Percentiles rank a stretch among this genome's conserved stretches.
phyloP scores from a whole-genome alignment of 2,113 vertebrate species.

The Phylloscopus trochiloides region DNA sequence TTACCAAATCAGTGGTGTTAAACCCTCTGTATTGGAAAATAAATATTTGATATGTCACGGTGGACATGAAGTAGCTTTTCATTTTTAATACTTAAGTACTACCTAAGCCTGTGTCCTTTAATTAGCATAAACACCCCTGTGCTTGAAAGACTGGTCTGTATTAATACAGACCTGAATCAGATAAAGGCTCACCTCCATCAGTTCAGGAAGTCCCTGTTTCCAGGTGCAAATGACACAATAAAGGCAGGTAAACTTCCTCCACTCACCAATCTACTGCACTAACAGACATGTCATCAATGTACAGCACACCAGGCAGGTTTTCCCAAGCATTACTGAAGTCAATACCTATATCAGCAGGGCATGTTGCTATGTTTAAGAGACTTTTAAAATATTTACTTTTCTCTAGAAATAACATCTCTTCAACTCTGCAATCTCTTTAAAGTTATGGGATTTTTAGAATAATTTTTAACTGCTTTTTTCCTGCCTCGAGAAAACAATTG shows the following conservation, averaged over 20 bases:
- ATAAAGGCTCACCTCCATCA: rapidly evolving
- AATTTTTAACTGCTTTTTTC: background rate
- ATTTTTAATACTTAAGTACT: background rate
- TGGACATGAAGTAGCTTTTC: background rate
- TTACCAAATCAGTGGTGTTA: background rate
- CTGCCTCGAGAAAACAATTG: background rate
- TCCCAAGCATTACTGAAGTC: background rate
- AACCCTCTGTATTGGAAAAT: background rate
- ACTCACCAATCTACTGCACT: background rate
- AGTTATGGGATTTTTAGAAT: background rate
- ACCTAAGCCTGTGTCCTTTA: background rate
- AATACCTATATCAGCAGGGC: background rate
- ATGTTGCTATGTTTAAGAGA: background rate
- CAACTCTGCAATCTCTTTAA: background rate
- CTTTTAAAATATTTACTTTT: background rate
- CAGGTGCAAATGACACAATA: background rate
- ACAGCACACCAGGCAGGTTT: background rate
- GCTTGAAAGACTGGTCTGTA: background rate
- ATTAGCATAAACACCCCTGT: background rate
- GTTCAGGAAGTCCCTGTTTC: background rate
- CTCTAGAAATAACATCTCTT: background rate
- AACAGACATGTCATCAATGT: background rate
- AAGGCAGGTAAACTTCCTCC: background rate
- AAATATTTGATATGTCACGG: background rate
- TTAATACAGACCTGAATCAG: background rate